These are phyloP conservation scores for Butorides virescens DNA, from an alignment of 2,113 vertebrate genomes.

Conservation along the genomic window DNA sequence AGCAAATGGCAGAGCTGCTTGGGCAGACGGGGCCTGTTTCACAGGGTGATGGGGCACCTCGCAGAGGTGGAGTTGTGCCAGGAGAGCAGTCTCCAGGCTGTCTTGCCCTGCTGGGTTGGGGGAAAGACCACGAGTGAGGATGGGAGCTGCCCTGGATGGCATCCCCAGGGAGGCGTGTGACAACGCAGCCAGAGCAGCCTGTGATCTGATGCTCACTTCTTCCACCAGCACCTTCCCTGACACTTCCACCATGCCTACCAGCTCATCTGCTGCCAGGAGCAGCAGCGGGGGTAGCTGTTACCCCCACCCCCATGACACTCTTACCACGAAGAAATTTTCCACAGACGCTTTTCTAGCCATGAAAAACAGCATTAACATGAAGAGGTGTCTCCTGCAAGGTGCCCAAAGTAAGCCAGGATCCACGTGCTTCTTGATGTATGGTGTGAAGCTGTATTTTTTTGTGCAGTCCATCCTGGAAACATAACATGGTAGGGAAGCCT, in stretches of 20 bases:
- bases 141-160: not conserved
- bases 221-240: not conserved
- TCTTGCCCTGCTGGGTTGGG: not conserved
- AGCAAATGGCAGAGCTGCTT: not conserved
- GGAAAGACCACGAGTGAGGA: not conserved
- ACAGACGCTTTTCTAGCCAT: not conserved
- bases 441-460: not conserved
- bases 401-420: not conserved
- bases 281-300: not conserved
- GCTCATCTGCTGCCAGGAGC: not conserved
- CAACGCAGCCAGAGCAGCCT: not conserved
- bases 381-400: not conserved
- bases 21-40: not conserved
- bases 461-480: not conserved
- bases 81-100: not conserved
- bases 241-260: not conserved
- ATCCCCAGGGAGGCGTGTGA: not conserved
- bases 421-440: not conserved
- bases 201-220: not conserved
- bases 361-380: not conserved
- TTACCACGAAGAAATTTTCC: not conserved
- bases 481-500: not conserved
- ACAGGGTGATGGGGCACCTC: not conserved
- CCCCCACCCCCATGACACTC: no score
- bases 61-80: not conserved